Evolutionary conservation across 2,797 vertebrate genomes (phyloP), one percentile per base, ranked within the genome.

Genomic region (Falco naumanni): DNA sequence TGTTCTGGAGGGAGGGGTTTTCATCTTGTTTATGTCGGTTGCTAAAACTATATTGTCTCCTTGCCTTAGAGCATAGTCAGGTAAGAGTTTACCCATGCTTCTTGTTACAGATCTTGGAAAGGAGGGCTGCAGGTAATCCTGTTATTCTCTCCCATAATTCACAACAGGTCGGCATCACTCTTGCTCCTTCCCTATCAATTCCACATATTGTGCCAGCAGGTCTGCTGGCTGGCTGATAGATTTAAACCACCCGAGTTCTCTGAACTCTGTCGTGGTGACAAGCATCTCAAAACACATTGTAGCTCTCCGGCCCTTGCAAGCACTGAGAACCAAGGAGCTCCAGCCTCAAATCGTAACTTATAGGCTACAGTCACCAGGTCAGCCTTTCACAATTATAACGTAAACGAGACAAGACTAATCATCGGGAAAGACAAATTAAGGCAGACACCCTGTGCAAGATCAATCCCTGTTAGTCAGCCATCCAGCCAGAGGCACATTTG

Each of bases 371-470:
- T 53, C 66, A 72, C 37, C 41, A 91, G 65, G 54, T 86, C 84
- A 90, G 39, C 57, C 26, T 86, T 95, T 64, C 89, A 96, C 61
- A 93, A 78, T 83, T 79, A 68, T 65, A 91, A 93, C 0, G 0
- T 75, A 94, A 89, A 94, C 1, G 0, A 56, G 81, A 96, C 69
- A 80, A 93, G 83, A 68, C 87, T 90, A 95, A 97, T 69, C 79
- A 94, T 75, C 47, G 74, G 57, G 34, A 91, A 80, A 95, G 84
- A 77, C 50, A 83, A 92, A 94, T 74, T 61, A 87, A 92, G 84
- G 86, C 63, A 92, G 75, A 83, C 39, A 84, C 16, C 7, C 24
- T 31, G 26, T 29, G 83, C 59, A 84, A 87, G 71, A 96, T 80
- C 91, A 89, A 82, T 94, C 75, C 70, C 56, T 61, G 41, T 82